A percentile compares a stretch with the other conserved stretches of the same genome.
phyloP scores from a whole-genome alignment of 2,888 invertebrate species.

The Cephus pulcher region DNA sequence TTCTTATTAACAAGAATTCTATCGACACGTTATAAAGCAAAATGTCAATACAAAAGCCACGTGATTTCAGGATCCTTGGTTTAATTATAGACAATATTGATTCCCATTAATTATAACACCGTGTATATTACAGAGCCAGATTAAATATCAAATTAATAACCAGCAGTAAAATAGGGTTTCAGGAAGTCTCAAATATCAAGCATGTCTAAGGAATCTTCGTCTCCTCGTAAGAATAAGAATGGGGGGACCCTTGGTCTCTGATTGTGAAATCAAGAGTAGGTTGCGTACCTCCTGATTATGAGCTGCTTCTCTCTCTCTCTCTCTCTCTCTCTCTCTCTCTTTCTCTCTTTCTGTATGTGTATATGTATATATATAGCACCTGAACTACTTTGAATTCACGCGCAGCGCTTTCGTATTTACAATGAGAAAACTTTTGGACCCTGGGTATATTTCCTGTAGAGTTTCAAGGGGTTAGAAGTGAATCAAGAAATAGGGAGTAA shows the following conservation, averaged over 20 bases:
- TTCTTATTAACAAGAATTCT: not conserved
- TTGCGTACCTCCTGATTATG: not conserved
- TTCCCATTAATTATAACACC: not conserved
- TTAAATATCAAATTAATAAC: not conserved
- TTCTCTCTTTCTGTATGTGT: no score
- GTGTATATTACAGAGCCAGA: not conserved
- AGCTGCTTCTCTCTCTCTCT: not conserved
- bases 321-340: no score
- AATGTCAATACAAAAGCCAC: not conserved
- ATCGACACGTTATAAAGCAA: not conserved
- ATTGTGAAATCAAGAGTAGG: not conserved
- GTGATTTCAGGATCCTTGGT: not conserved
- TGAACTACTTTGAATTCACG: conserved; percentile 27
- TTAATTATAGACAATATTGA: not conserved
- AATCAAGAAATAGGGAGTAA: not conserved
- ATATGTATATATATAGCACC: not conserved
- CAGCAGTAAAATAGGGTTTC: not conserved
- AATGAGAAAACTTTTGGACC: conserved; percentile 19
- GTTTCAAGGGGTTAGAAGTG: not conserved
- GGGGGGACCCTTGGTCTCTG: not conserved
- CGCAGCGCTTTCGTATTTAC: conserved; percentile 26
- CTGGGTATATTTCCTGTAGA: conserved; percentile 17
- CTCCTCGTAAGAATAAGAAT: not conserved
- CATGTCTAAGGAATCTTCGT: not conserved
- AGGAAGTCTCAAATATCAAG: not conserved